A percentile compares a stretch with the other conserved stretches of the same genome.
These are phyloP conservation scores for Andrena cerasifolii DNA, from an alignment of 1,140 invertebrate species.

Conservation along the genomic window DNA sequence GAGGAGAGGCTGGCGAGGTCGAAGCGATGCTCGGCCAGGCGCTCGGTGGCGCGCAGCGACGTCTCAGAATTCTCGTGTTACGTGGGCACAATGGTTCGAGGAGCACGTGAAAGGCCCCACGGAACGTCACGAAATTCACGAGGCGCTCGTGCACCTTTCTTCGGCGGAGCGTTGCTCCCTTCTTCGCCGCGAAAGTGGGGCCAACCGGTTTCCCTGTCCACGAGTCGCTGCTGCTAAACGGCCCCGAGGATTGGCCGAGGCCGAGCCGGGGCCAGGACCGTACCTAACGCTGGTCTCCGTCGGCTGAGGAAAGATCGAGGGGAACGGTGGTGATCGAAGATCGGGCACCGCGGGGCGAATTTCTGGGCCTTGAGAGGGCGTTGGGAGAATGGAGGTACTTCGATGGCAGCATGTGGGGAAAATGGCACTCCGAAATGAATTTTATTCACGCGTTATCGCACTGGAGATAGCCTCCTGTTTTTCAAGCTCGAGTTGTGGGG, in stretches of 20 bases:
- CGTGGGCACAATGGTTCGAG: conserved; percentile 8
- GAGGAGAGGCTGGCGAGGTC: too few species aligned
- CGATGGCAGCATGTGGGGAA: too few species aligned
- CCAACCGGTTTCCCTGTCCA: conserved; percentile 43
- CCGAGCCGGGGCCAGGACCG: neutral
- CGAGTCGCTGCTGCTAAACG: conserved; percentile 12
- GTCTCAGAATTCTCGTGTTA: conserved; percentile 23
- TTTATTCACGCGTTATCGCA: too few species aligned
- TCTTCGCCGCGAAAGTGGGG: conserved; percentile 12
- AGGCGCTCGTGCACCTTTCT: conserved; percentile 21
- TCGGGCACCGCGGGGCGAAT: too few species aligned
- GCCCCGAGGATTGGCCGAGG: conserved; percentile 2
- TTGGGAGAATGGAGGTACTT: too few species aligned
- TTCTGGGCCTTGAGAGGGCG: too few species aligned
- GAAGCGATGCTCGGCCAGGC: neutral
- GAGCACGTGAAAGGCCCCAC: conserved; percentile 41
- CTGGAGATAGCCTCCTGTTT: too few species aligned
- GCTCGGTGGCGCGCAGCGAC: conserved; percentile 10
- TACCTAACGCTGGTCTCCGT: conserved; percentile 1
- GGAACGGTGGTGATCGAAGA: too few species aligned
- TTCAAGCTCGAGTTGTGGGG: too few species aligned
- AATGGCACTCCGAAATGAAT: too few species aligned
- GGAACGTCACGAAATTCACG: conserved; percentile 43
- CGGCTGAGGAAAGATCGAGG: neutral
- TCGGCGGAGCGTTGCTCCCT: conserved; percentile 35